A percentile compares a stretch with the other conserved stretches of the same genome.
phyloP scores from a whole-genome alignment of 2,797 vertebrate genomes.

The Coendou prehensilis region DNA sequence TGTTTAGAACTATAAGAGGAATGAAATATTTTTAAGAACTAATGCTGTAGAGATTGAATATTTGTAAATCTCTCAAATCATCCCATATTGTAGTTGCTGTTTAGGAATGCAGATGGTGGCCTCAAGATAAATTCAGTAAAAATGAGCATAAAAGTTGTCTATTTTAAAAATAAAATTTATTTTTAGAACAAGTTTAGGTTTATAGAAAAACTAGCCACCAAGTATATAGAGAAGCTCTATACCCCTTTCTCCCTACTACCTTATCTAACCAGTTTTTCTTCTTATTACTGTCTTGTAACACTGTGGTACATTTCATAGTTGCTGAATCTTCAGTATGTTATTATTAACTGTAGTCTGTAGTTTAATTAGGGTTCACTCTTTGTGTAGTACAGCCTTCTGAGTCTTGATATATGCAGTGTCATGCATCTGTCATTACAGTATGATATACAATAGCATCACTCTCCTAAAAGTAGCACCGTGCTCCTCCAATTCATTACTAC shows the following conservation, averaged over 20 bases:
- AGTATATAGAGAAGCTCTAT: not conserved
- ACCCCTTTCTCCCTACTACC: not conserved
- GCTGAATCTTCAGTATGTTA: not conserved
- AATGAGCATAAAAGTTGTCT: not conserved
- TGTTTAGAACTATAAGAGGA: not conserved
- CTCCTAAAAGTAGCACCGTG: not conserved
- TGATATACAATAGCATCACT: not conserved
- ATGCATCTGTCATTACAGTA: not conserved
- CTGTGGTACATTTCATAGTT: not conserved
- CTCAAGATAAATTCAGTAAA: conserved; percentile 2
- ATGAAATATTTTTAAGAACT: not conserved
- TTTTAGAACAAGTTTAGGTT: conserved; percentile 23
- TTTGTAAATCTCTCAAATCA: not conserved
- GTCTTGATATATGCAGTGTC: not conserved
- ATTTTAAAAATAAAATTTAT: not conserved
- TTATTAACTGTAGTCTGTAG: not conserved
- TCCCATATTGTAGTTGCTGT: not conserved
- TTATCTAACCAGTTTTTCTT: not conserved
- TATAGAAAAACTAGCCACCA: not conserved
- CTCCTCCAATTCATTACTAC: not conserved
- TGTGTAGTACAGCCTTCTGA: not conserved
- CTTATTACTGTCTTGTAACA: not conserved
- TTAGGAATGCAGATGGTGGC: not conserved
- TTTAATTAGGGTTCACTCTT: not conserved
- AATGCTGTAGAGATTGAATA: not conserved